phyloP scores from a whole-genome alignment of 2,113 vertebrate species.

The Heteronetta atricapilla region DNA sequence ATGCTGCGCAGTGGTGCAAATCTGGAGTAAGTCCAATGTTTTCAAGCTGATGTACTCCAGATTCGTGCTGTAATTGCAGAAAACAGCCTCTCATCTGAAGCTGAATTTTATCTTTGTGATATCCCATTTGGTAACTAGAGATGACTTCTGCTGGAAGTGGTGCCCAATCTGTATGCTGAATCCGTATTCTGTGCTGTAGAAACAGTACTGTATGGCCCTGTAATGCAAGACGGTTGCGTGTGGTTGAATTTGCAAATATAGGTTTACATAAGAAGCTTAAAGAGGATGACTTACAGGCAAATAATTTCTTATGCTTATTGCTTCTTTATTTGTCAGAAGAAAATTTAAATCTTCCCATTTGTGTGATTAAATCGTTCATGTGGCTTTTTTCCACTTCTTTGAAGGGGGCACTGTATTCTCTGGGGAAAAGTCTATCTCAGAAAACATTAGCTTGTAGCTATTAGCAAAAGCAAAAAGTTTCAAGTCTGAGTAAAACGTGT shows the following conservation, averaged over 20 bases:
- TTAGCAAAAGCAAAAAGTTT: not conserved
- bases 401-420: not conserved
- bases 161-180: not conserved
- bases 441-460: not conserved
- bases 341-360: not conserved
- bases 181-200: not conserved
- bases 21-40: not conserved
- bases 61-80: not conserved
- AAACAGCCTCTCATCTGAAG: not conserved
- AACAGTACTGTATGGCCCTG: not conserved
- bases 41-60: not conserved
- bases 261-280: not conserved
- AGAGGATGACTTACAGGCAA: not conserved
- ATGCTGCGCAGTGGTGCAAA: not conserved
- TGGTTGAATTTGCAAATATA: not conserved
- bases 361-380: not conserved
- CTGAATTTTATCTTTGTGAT: not conserved
- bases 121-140: not conserved
- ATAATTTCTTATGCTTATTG: not conserved
- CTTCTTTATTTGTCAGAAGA: not conserved
- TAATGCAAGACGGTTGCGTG: not conserved
- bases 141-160: not conserved
- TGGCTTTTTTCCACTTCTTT: rapidly evolving
- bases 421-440: not conserved
- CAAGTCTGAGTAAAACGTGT: not conserved